Percentiles rank a stretch among this genome's conserved stretches.
phyloP scores from a whole-genome alignment of 1,140 invertebrate species.

The Ips nitidus region DNA sequence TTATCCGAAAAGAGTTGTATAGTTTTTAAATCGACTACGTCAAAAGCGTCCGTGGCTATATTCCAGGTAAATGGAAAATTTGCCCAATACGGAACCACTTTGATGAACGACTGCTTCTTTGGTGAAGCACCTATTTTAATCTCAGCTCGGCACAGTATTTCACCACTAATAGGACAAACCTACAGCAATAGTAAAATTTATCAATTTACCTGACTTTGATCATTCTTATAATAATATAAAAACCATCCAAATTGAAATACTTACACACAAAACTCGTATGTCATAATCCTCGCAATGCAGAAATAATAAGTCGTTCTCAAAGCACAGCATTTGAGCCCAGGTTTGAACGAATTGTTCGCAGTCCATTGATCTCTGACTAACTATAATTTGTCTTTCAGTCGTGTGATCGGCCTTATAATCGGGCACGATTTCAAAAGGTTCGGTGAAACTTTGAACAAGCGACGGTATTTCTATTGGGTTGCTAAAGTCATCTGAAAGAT shows the following conservation, averaged over 20 bases:
- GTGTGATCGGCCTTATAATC: conserved; percentile 48
- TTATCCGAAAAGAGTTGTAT: conserved; percentile 41
- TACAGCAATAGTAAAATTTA: conserved; percentile 17
- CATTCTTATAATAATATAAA: background rate
- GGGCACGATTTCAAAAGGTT: conserved; percentile 50
- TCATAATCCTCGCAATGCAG: conserved; percentile 52
- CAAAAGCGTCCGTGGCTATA: conserved; percentile 48
- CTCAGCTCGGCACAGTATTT: conserved; percentile 50
- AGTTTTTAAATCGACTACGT: conserved; percentile 44
- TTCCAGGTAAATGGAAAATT: conserved; percentile 50
- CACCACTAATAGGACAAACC: conserved; percentile 51
- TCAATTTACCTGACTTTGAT: background rate
- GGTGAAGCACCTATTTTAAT: conserved; percentile 51
- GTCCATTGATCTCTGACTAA: conserved; percentile 51
- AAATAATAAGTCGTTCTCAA: conserved; percentile 48
- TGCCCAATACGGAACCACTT: conserved; percentile 45
- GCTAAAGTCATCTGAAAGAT: conserved; percentile 51
- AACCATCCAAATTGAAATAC: conserved; percentile 23
- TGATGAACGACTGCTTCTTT: conserved; percentile 37
- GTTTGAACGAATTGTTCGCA: conserved; percentile 52
- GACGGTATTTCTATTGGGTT: conserved; percentile 51
- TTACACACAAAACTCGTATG: conserved; percentile 51
- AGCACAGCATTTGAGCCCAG: conserved; percentile 48
- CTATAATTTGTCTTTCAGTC: conserved; percentile 49
- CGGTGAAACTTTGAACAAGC: conserved; percentile 48